Percentiles rank a stretch among this genome's conserved stretches.
These are phyloP conservation scores for Heteromormyrus szaboi DNA, from an alignment of 2,797 vertebrate species.

Conservation along the genomic window DNA sequence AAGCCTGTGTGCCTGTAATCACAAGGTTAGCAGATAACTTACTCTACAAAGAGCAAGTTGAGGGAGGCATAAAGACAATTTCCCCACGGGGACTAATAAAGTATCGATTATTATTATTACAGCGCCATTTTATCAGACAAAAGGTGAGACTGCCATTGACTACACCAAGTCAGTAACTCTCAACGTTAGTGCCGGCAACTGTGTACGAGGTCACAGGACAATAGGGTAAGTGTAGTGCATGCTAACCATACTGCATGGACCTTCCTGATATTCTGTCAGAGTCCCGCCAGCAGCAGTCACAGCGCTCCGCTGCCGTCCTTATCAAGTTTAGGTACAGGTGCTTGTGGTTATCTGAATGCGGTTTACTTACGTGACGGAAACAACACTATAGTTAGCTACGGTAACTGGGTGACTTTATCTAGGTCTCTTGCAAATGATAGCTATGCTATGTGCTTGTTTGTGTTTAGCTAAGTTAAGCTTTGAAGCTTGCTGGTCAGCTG, in stretches of 20 bases:
- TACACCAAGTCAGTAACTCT: neutral
- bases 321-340: neutral
- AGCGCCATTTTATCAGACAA: neutral
- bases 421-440: neutral
- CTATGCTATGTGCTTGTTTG: neutral
- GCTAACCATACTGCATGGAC: neutral
- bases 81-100: no score
- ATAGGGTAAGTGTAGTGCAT: neutral
- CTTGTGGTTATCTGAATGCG: neutral
- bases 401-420: neutral
- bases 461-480: neutral
- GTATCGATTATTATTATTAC: no score
- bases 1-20: no score
- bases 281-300: neutral
- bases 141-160: neutral
- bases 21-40: no score
- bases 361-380: slow-evolving; percentile 3
- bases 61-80: no score
- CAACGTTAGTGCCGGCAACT: neutral
- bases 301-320: neutral
- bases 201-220: neutral
- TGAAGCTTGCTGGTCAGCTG: neutral
- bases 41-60: no score
- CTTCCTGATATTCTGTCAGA: neutral
- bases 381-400: slow-evolving; percentile 9